Percentiles rank a stretch among this genome's conserved stretches.
Conservation (phyloP, 2,888 invertebrate species). For the Morpho deidamia region DNA sequence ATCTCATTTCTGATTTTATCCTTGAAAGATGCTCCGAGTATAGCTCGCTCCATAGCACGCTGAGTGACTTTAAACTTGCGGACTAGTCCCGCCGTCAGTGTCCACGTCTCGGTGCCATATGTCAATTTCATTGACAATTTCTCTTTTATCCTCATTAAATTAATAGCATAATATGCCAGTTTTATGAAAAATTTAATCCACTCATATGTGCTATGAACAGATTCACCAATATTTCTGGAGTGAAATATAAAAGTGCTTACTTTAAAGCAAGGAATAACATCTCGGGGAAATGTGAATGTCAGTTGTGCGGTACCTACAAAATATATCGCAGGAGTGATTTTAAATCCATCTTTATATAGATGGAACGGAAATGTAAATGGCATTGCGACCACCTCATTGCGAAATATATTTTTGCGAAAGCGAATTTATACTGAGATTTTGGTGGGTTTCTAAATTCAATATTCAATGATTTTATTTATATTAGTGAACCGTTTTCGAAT, state of each 20-base stretch:
- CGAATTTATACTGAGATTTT: neutral
- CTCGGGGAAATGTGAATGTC: conserved; percentile 23
- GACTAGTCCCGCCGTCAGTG: no score
- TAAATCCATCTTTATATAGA: conserved; percentile 18
- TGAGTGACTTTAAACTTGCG: no score
- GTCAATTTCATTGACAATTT: no score
- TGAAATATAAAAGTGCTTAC: conserved; percentile 15
- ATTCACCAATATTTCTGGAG: conserved; percentile 15
- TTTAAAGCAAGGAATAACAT: conserved; percentile 21
- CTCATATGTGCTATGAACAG: neutral
- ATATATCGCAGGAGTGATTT: conserved; percentile 19
- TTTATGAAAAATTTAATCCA: no score
- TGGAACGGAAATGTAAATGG: conserved; percentile 4
- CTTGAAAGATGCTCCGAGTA: no score
- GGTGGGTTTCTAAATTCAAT: neutral
- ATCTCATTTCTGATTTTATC: no score
- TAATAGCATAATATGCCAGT: no score
- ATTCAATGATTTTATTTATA: no score
- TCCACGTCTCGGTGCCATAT: no score
- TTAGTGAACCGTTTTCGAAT: no score
- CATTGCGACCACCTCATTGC: conserved; percentile 9
- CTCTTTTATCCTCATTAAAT: no score
- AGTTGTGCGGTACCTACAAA: conserved; percentile 7
- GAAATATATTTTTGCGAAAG: conserved; percentile 3
- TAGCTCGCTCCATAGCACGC: no score